Evolutionary conservation across 2,797 vertebrate genomes (phyloP), one percentile per base, ranked within the genome.

Genomic region (Acipenser oxyrinchus): DNA sequence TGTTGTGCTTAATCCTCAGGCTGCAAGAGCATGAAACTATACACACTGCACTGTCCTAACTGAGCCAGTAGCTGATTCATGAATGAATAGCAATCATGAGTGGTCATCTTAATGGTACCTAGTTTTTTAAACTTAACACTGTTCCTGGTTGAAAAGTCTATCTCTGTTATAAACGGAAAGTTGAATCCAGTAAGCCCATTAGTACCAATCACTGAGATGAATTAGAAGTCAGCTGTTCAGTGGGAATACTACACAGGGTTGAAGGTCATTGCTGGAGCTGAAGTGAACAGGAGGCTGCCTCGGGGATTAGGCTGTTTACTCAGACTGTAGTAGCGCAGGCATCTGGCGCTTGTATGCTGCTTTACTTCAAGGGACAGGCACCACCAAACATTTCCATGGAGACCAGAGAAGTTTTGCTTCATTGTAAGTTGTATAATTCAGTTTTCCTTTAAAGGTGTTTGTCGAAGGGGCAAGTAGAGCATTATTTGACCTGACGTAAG

Each of bases 181-280:
- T 37, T 37, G 37, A 4, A 37, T 37, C 37, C 52, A 71, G 83
- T 84, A 71, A 79, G 78, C 75, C 76, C 71, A 69, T 76, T 74
- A 75, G 64, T 73, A 37, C 37, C 37, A 70, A 70, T 67, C 65
- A 65, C 70, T 77, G 76, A 72, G 58, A 75, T 81, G 87, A 88
- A 90, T 87, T 86, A 88, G 84, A 86, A 81, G 83, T 88, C 88
- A 88, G 89, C 89, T 89, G 85, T 89, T 81, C 74, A 58, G 59
- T 71, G 74, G 75, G 81, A 82, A 70, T 0, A 3, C 66, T 77
- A 55, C 62, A 0, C 0, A 50, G 79, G 67, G 73, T 79, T 67
- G 75, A 77, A 82, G 81, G 82, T 81, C 86, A 86, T 86, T 77
- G 81, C 83, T 74, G 83, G 79, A 77, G 82, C 75, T 87, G 84